Percentiles rank a stretch among this genome's conserved stretches.
phyloP scores from a whole-genome alignment of 2,888 invertebrate species.

The Phragmatobia fuliginosa region DNA sequence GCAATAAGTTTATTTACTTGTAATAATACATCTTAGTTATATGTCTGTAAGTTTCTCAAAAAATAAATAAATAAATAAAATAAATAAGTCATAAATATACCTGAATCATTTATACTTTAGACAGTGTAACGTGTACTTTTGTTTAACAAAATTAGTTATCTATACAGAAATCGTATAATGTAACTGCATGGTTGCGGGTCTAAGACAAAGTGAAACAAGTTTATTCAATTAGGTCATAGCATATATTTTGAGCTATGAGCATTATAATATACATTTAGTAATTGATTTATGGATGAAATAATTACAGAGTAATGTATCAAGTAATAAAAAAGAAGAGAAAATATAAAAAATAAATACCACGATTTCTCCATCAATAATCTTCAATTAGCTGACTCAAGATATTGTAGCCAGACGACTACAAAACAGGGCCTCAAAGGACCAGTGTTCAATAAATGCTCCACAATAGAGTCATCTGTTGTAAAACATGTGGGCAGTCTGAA shows the following conservation, averaged over 20 bases:
- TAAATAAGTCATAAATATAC: not conserved
- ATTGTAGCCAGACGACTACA: not conserved
- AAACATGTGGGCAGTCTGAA: not conserved
- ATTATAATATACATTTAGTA: not conserved
- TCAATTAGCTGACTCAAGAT: not conserved
- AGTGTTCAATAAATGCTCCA: not conserved
- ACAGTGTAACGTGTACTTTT: too few relatives aligned
- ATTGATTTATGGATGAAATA: too few relatives aligned
- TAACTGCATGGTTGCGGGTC: not conserved
- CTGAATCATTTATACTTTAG: not conserved
- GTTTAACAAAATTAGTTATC: not conserved
- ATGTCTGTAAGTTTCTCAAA: too few relatives aligned
- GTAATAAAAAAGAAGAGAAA: not conserved
- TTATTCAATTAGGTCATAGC: not conserved
- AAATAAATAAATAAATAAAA: too few relatives aligned
- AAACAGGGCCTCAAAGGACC: not conserved
- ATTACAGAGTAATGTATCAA: not conserved
- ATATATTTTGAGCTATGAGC: not conserved
- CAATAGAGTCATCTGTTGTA: not conserved
- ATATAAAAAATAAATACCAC: too few relatives aligned
- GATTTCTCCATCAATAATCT: not conserved
- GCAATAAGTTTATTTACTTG: too few relatives aligned
- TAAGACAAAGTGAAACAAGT: not conserved
- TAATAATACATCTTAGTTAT: too few relatives aligned
- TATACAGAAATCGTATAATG: not conserved